Evolutionary conservation across 2,113 vertebrate species (phyloP).

Genomic region (Leucopsar rothschildi): DNA sequence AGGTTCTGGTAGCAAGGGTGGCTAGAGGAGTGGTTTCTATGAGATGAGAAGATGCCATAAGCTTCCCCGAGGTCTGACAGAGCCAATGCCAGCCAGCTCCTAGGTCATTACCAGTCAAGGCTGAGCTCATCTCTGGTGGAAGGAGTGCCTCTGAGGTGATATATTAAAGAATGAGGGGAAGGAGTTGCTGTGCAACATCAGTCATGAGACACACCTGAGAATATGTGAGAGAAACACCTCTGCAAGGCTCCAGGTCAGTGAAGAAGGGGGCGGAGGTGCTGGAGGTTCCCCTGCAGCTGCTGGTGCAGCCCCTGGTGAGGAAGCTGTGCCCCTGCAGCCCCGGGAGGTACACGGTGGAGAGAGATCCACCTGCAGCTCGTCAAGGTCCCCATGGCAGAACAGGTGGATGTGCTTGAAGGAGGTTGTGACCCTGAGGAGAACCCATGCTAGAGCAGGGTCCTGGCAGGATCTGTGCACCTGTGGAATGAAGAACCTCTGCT

Average conservation of each 20-base stretch:
- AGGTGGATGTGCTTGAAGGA: not conserved
- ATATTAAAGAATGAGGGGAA: not conserved
- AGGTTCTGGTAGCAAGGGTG: not conserved
- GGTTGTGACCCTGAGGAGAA: not conserved
- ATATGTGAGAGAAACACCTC: not conserved
- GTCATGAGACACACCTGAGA: not conserved
- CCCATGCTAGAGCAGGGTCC: accelerated
- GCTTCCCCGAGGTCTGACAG: not conserved
- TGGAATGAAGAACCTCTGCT: not conserved
- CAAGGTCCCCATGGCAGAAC: not conserved
- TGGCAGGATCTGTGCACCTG: not conserved
- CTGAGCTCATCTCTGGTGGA: not conserved
- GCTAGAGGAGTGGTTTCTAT: not conserved
- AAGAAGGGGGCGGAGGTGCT: not conserved
- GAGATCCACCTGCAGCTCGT: not conserved
- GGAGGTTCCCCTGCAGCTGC: not conserved
- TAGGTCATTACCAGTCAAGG: accelerated
- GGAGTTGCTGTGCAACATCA: not conserved
- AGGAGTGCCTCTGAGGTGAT: not conserved
- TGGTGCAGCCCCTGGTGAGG: not conserved
- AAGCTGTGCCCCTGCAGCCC: not conserved
- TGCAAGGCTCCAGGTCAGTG: not conserved
- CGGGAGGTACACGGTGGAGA: accelerated
- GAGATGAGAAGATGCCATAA: not conserved
- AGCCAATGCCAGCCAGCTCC: not conserved